These are phyloP conservation scores for Trachelus tabidus DNA, from an alignment of 2,888 invertebrate genomes.

Conservation along the genomic window DNA sequence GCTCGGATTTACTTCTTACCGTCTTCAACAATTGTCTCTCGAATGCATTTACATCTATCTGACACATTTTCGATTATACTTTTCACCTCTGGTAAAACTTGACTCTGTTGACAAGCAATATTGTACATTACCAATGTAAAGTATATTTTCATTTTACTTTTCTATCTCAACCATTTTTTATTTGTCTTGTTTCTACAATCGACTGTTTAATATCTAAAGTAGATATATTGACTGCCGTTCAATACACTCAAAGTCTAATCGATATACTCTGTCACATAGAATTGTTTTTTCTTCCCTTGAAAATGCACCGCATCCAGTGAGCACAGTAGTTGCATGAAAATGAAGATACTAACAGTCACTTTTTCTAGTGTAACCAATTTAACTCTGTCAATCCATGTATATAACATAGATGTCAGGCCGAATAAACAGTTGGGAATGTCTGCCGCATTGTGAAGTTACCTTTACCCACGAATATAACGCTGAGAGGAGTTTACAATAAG, in stretches of 20 bases:
- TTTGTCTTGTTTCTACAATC: background rate
- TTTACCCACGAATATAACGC: background rate
- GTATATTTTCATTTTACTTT: background rate
- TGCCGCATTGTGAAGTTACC: conserved; percentile 30
- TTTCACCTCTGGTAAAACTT: background rate
- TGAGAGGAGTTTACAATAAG: background rate
- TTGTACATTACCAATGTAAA: background rate
- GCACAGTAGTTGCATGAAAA: background rate
- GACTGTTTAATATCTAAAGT: background rate
- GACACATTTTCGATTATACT: background rate
- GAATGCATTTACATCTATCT: background rate
- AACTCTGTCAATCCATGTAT: conserved; percentile 31
- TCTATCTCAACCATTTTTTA: background rate
- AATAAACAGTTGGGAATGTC: conserved; percentile 46
- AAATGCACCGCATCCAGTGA: background rate
- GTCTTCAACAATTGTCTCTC: background rate
- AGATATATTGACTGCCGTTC: background rate
- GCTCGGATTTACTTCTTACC: background rate
- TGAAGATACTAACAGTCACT: background rate
- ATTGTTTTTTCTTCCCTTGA: background rate
- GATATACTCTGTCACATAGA: background rate
- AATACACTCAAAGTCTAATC: background rate
- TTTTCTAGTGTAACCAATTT: conserved; percentile 6
- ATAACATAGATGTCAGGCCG: conserved; percentile 27
- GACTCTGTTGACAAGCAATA: background rate